Percentiles rank a stretch among this genome's conserved stretches.
Evolutionary conservation across 2,888 invertebrate genomes (phyloP).

Genomic region (Mimas tiliae): DNA sequence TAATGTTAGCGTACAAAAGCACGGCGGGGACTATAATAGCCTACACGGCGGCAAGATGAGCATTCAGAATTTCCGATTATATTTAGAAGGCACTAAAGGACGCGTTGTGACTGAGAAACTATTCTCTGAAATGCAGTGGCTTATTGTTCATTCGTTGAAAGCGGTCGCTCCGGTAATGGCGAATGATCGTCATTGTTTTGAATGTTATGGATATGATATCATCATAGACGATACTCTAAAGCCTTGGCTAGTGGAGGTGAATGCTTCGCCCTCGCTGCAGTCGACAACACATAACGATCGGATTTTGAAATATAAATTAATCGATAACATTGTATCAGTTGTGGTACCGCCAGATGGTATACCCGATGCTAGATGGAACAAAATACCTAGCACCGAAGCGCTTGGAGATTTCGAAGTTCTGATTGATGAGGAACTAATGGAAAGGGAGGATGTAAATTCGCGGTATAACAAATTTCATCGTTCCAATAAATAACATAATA

Average conservation of each 20-base stretch:
- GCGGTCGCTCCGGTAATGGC: constrained; percentile 97
- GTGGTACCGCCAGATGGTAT: constrained; percentile 95
- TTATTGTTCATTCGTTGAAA: constrained; percentile 96
- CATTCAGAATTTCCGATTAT: constrained; percentile 95
- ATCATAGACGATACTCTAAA: constrained; percentile 97
- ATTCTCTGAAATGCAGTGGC: constrained; percentile 95
- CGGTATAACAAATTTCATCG: constrained; percentile 58
- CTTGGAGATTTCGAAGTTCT: constrained; percentile 94
- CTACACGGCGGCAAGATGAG: constrained; percentile 98
- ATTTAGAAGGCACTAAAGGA: constrained; percentile 96
- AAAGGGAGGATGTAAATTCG: constrained; percentile 84
- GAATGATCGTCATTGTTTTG: constrained; percentile 96
- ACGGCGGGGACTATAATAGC: constrained; percentile 97
- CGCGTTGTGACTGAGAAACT: constrained; percentile 94
- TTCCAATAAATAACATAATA: constrained; percentile 20
- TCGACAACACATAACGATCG: constrained; percentile 97
- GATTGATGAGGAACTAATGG: constrained; percentile 92
- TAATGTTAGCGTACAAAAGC: constrained; percentile 98
- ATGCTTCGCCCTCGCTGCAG: constrained; percentile 97
- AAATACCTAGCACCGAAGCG: constrained; percentile 89
- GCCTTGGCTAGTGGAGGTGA: constrained; percentile 97
- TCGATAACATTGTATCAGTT: constrained; percentile 96
- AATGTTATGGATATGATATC: constrained; percentile 98
- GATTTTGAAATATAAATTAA: constrained; percentile 96
- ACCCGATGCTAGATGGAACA: constrained; percentile 96